phyloP scores from a whole-genome alignment of 2,113 vertebrate genomes.

The Colossoma macropomum region DNA sequence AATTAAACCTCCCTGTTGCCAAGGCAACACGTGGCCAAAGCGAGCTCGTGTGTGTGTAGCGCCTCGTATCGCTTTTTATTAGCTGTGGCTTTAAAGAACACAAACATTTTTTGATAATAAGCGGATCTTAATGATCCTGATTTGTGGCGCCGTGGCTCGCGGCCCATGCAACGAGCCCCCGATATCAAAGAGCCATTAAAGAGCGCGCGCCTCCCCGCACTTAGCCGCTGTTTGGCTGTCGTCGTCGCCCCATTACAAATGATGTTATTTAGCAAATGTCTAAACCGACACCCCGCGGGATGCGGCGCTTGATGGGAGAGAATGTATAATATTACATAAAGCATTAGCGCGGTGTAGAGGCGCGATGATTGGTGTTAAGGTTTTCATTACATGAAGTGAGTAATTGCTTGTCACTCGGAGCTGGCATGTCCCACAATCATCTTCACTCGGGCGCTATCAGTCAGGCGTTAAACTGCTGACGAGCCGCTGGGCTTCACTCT shows the following conservation, averaged over 20 bases:
- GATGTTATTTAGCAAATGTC: constrained; percentile 83
- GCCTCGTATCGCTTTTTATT: constrained; percentile 52
- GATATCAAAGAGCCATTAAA: constrained; percentile 40
- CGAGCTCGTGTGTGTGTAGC: constrained; percentile 43
- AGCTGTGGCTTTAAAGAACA: constrained; percentile 53
- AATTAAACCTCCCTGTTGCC: constrained; percentile 75
- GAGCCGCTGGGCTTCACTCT: constrained; percentile 71
- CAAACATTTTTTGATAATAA: constrained; percentile 73
- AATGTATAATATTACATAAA: constrained; percentile 79
- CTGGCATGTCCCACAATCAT: constrained; percentile 81
- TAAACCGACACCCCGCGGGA: constrained; percentile 75
- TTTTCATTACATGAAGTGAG: constrained; percentile 84
- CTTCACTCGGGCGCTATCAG: constrained; percentile 80
- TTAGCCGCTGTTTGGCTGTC: constrained; percentile 66
- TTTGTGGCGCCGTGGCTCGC: constrained; percentile 48
- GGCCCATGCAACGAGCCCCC: neutral
- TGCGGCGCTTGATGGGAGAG: constrained; percentile 70
- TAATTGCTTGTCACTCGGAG: constrained; percentile 81
- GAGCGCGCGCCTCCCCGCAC: constrained; percentile 18
- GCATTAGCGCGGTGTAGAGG: constrained; percentile 76
- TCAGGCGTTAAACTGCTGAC: constrained; percentile 81
- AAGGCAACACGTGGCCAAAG: constrained; percentile 69
- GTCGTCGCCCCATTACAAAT: constrained; percentile 80
- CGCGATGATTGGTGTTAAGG: constrained; percentile 80
- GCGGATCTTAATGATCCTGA: constrained; percentile 66